Conservation (phyloP, 2,888 invertebrate genomes). For the Zaprionus bogoriensis region DNA sequence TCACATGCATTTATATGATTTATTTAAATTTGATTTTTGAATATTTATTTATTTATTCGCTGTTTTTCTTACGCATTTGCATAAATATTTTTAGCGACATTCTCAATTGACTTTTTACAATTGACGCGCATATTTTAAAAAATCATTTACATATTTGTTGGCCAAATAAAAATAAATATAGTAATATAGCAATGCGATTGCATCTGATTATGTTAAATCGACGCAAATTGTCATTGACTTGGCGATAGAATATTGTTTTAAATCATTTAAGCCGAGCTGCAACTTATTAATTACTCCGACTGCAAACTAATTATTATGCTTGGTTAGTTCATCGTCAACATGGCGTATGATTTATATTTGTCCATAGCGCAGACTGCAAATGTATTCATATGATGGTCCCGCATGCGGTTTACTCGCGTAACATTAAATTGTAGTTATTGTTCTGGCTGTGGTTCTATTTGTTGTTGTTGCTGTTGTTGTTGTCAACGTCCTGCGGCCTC, state of each 20-base stretch:
- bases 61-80: conserved; percentile 21
- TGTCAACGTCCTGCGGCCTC: conserved; percentile 22
- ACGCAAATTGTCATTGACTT: conserved; percentile 5
- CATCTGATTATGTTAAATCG: background rate
- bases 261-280: conserved; percentile 2
- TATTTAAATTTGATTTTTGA: conserved; percentile 41
- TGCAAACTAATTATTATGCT: conserved; percentile 30
- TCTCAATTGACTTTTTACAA: conserved; percentile 63
- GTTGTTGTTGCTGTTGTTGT: background rate
- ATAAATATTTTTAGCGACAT: conserved; percentile 15
- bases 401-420: conserved; percentile 34
- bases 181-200: background rate
- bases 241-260: conserved; percentile 18
- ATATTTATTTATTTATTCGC: conserved; percentile 11
- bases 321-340: conserved; percentile 28
- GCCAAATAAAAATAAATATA: background rate
- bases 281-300: conserved; percentile 23
- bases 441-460: background rate
- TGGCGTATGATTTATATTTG: conserved; percentile 57
- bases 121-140: conserved; percentile 28
- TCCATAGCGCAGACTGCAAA: background rate
- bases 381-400: conserved; percentile 48
- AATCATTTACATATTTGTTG: conserved; percentile 47
- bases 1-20: conserved; percentile 41
- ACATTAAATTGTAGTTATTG: background rate